Evolutionary conservation across 2,888 invertebrate species (phyloP).

Genomic region (Lottia scabra): DNA sequence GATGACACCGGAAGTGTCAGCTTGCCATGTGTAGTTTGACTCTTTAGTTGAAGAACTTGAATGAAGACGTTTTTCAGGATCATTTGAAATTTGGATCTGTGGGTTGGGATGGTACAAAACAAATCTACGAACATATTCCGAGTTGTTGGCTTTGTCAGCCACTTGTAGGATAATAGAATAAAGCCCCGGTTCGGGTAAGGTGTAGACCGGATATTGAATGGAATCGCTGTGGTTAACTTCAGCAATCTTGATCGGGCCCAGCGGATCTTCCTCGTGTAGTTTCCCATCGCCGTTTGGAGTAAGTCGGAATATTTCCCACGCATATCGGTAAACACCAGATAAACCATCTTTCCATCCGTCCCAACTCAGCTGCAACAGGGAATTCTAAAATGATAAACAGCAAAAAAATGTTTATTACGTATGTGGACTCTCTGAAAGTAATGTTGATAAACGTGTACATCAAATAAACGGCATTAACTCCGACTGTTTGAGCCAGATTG

Average conservation of each 20-base stretch:
- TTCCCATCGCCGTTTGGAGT: background rate
- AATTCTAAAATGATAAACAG: background rate
- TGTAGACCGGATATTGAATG: conserved; percentile 18
- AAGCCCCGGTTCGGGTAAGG: conserved; percentile 34
- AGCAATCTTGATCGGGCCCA: background rate
- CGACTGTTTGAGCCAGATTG: no score
- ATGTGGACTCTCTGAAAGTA: no score
- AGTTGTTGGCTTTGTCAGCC: conserved; percentile 45
- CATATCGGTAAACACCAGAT: background rate
- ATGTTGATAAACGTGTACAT: no score
- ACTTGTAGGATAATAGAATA: conserved; percentile 42
- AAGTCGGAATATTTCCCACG: background rate
- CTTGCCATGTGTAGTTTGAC: conserved; percentile 40
- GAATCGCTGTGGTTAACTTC: background rate
- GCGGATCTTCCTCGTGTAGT: background rate
- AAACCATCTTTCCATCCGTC: background rate
- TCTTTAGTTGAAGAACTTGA: conserved; percentile 31
- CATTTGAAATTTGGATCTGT: conserved; percentile 22
- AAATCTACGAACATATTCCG: conserved; percentile 37
- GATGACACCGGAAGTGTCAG: conserved; percentile 18
- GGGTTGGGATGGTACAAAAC: conserved; percentile 41
- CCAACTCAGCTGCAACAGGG: background rate
- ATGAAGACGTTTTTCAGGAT: conserved; percentile 21
- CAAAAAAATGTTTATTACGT: no score
- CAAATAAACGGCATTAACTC: no score